These are phyloP conservation scores for Chaetodon auriga DNA, from an alignment of 2,113 vertebrate species.

Conservation along the genomic window DNA sequence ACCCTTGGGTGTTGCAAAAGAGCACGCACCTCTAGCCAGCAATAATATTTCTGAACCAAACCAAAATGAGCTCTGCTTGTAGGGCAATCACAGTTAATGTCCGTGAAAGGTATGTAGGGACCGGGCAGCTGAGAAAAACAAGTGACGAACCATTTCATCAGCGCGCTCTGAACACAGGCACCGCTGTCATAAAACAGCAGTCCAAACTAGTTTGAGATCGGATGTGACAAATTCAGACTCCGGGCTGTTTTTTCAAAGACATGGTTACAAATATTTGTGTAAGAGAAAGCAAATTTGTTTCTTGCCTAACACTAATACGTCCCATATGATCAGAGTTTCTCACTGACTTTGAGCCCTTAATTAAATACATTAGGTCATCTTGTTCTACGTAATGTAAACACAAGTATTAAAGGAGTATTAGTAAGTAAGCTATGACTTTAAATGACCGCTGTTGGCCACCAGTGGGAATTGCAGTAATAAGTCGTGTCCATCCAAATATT, in stretches of 20 bases:
- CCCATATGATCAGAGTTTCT: conserved; percentile 54
- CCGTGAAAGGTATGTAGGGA: conserved; percentile 57
- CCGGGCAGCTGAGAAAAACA: conserved; percentile 54
- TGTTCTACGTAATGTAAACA: conserved; percentile 51
- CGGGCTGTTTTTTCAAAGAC: conserved; percentile 33
- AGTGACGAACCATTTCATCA: conserved; percentile 49
- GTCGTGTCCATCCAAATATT: conserved; percentile 25
- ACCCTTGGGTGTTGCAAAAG: conserved; percentile 78
- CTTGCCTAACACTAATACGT: conserved; percentile 52
- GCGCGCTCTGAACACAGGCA: conserved; percentile 31
- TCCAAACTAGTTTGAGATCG: conserved; percentile 33
- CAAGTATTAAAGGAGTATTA: conserved; percentile 42
- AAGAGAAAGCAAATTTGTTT: conserved; percentile 54
- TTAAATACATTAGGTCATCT: conserved; percentile 69
- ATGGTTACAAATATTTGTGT: conserved; percentile 64
- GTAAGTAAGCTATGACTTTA: conserved; percentile 31
- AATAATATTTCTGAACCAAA: conserved; percentile 70
- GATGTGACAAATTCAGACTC: conserved; percentile 61
- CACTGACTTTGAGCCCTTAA: conserved; percentile 48
- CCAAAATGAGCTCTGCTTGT: conserved; percentile 56
- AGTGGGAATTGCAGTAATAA: conserved; percentile 48
- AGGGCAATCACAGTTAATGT: conserved; percentile 64
- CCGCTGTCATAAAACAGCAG: conserved; percentile 51
- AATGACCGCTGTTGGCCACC: conserved; percentile 40
- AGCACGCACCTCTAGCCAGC: conserved; percentile 63